Evolutionary conservation across 2,113 vertebrate species (phyloP), one percentile per base, ranked within the genome.

Genomic region (Elephantulus edwardii): DNA sequence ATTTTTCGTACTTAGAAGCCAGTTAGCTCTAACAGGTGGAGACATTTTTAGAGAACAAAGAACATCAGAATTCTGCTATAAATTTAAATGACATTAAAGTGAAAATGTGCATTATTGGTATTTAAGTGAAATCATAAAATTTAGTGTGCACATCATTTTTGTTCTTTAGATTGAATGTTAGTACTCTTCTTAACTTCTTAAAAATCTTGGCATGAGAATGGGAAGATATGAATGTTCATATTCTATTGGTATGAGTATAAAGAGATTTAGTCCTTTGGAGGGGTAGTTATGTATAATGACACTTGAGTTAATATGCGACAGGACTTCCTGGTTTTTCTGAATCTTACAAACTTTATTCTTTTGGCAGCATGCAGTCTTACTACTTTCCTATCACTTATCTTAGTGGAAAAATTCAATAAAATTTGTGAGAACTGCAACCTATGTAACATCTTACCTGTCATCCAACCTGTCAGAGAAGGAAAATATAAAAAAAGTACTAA

Each of bases 1-100:
- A 56, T 20, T 84, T 93, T 84, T 72, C 38, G 82, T 40, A 82
- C 58, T n/a, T 80, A 46, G 46, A 90, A 92, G 17, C 38, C 4
- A 38, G 33, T 68, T 20, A 64, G 89, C 38, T 79, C 11, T 78
- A 64, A 42, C 3, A 71, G 56, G 26, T 77, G 17, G 22, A 42
- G 40, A 42, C 42, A 66, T 26, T 68, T 17, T 14, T 78, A 46
- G 80, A 70, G 91, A 94, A 6, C n/a, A 86, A 75, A 86, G 6
- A 83, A 60, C 16, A 74, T 30, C 30, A 19, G 52, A 56, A 78
- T 33, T 86, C 24, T 76, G 76, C 62, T 46, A 62, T 83, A 83
- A 60, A 54, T 44, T 33, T 22, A 74, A 68, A 38, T 92, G 46
- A n/a, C 40, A 71, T 89, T 83, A 77, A 83, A 82, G 38, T 86